Evolutionary conservation across 2,797 vertebrate genomes (phyloP).

Genomic region (Oreortyx pictus): DNA sequence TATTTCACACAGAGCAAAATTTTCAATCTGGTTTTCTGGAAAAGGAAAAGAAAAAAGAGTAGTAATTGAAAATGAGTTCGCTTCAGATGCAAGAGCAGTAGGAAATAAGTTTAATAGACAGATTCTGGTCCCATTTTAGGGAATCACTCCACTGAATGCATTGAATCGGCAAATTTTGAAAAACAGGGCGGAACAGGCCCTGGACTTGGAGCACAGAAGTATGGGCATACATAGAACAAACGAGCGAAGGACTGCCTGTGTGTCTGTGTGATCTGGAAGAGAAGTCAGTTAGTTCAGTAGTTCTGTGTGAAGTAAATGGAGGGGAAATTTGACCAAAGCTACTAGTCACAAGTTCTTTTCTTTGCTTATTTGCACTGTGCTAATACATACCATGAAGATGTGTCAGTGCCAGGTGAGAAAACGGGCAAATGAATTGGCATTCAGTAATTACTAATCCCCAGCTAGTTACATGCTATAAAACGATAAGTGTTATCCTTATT

Average conservation of each 20-base stretch:
- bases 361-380: neutral
- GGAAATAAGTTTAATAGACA: conserved; percentile 40
- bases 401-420: neutral
- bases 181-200: neutral
- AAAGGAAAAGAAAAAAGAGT: neutral
- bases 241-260: neutral
- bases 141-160: neutral
- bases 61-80: conserved; percentile 1
- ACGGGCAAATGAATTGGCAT: neutral
- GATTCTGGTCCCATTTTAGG: conserved; percentile 1
- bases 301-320: neutral
- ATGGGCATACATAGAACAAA: neutral
- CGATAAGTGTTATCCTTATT: neutral
- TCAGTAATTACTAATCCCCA: neutral
- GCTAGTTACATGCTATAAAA: conserved; percentile 2
- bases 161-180: conserved; percentile 4
- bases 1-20: neutral
- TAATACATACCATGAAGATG: neutral
- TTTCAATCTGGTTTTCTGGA: neutral
- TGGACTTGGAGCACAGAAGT: neutral
- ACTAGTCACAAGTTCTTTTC: neutral
- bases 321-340: neutral
- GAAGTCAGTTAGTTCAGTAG: neutral
- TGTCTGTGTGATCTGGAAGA: neutral
- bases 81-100: neutral